Percentiles rank a stretch among this genome's conserved stretches.
These are phyloP conservation scores for Chrysopilus asiliformis DNA, from an alignment of 2,888 invertebrate genomes.

Conservation along the genomic window DNA sequence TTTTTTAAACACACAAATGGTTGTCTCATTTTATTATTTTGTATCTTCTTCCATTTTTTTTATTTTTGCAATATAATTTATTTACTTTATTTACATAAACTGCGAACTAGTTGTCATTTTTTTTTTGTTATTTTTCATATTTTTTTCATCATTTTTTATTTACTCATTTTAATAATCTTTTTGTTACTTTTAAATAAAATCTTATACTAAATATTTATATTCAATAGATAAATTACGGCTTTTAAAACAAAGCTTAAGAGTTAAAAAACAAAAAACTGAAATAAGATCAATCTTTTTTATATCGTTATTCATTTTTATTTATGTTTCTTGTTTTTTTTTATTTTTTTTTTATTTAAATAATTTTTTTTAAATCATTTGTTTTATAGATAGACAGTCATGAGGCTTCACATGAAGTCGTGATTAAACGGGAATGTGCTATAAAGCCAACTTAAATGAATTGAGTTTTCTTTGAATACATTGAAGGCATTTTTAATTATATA, in stretches of 20 bases:
- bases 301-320: constrained; percentile 1
- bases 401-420: too few relatives aligned
- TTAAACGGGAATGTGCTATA: too few relatives aligned
- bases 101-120: constrained; percentile 4
- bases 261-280: constrained; percentile 2
- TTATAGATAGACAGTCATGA: too few relatives aligned
- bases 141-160: background rate
- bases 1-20: background rate
- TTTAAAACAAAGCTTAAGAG: constrained; percentile 13
- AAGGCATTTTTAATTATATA: background rate
- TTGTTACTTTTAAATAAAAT: too few relatives aligned
- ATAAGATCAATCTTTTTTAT: background rate
- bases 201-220: too few relatives aligned
- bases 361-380: too few relatives aligned
- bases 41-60: constrained; percentile 2
- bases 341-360: too few relatives aligned
- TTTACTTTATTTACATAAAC: too few relatives aligned
- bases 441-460: too few relatives aligned
- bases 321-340: constrained; percentile 4
- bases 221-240: constrained; percentile 8
- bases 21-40: constrained; percentile 3
- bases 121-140: constrained; percentile 1
- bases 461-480: background rate
- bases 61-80: too few relatives aligned
- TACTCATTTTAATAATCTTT: constrained; percentile 1